phyloP scores from a whole-genome alignment of 1,140 invertebrate genomes.

The Polypedilum vanderplanki region DNA sequence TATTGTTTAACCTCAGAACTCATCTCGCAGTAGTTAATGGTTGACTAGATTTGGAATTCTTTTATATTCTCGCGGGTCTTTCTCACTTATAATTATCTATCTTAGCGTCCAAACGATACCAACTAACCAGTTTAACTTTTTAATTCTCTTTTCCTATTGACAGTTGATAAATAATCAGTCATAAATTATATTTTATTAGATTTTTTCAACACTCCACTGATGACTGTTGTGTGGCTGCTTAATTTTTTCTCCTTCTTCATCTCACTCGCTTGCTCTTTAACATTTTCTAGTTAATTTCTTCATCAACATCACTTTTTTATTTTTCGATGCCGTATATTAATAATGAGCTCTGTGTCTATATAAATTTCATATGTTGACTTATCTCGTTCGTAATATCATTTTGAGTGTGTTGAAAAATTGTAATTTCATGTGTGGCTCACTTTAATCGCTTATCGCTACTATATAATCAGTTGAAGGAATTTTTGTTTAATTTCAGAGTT shows the following conservation, averaged over 20 bases:
- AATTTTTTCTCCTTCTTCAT: neutral
- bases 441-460: too few species aligned
- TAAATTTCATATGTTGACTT: too few species aligned
- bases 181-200: constrained; percentile 29
- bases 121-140: constrained; percentile 1
- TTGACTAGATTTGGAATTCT: neutral
- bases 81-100: neutral
- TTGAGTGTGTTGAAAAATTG: too few species aligned
- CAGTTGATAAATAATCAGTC: constrained; percentile 22
- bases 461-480: too few species aligned
- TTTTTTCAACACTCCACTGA: neutral
- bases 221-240: neutral
- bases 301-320: neutral
- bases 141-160: constrained; percentile 21
- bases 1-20: neutral
- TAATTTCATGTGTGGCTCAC: too few species aligned
- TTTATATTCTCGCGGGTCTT: neutral
- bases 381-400: too few species aligned
- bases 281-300: neutral
- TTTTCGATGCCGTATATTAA: neutral
- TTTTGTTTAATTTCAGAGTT: too few species aligned
- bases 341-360: too few species aligned
- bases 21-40: neutral
- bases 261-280: too few species aligned
- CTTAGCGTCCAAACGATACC: neutral